Conservation (phyloP, 2,113 vertebrate species). For the Chionis minor region DNA sequence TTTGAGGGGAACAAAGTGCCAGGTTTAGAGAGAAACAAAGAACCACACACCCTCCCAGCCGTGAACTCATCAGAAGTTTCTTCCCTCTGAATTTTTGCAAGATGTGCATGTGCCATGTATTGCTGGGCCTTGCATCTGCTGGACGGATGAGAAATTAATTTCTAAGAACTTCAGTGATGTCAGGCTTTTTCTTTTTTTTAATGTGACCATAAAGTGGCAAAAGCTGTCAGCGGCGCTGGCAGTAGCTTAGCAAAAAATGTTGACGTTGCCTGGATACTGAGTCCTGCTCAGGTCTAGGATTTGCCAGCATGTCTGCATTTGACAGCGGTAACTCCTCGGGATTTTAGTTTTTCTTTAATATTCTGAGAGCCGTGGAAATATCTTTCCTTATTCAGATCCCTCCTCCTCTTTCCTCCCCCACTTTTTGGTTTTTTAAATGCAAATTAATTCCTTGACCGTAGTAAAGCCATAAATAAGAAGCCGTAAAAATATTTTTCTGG, state of each 20-base stretch:
- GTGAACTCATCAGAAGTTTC: neutral
- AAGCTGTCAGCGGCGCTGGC: neutral
- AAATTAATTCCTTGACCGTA: neutral
- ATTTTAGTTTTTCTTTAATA: conserved; percentile 39
- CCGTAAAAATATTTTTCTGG: neutral
- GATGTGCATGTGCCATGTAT: neutral
- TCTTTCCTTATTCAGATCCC: neutral
- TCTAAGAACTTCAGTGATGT: conserved; percentile 12
- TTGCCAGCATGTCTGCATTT: neutral
- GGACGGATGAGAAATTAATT: neutral
- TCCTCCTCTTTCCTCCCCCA: neutral
- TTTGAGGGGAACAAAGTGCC: neutral
- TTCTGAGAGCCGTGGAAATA: neutral
- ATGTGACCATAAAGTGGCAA: conserved; percentile 18
- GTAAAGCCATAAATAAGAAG: conserved; percentile 5
- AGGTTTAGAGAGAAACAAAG: neutral
- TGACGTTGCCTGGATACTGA: conserved; percentile 42
- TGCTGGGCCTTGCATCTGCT: neutral
- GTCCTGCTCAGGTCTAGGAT: neutral
- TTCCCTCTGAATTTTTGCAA: neutral
- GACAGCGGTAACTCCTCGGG: neutral
- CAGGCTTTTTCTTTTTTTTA: neutral
- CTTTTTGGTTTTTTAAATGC: neutral
- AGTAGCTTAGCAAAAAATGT: conserved; percentile 22
- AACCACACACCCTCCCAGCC: neutral